Conservation (phyloP, 2,797 vertebrate species). For the Streptopelia turtur region DNA sequence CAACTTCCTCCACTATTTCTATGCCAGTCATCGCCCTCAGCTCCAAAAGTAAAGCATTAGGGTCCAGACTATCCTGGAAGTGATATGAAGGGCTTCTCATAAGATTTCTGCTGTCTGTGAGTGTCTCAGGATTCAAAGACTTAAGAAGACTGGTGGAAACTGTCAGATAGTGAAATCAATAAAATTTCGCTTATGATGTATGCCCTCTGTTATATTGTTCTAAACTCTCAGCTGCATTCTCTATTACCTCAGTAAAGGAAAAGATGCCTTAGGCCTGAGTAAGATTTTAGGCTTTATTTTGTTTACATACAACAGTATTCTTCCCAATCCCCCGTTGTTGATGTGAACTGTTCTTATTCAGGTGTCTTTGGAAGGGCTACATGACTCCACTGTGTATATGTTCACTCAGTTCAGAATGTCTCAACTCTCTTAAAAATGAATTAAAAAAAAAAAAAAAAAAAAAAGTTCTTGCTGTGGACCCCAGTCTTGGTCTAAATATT, state of each 20-base stretch:
- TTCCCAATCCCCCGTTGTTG: neutral
- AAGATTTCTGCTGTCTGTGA: neutral
- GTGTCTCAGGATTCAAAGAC: neutral
- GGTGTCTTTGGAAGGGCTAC: neutral
- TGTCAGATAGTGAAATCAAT: neutral
- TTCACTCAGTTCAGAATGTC: neutral
- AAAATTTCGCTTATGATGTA: neutral
- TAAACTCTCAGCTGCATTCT: neutral
- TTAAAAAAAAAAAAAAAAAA: neutral
- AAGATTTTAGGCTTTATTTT: constrained; percentile 4
- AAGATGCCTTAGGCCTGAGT: neutral
- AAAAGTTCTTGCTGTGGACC: neutral
- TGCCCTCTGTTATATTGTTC: constrained; percentile 7
- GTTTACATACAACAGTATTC: neutral
- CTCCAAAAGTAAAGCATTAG: neutral
- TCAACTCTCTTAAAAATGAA: neutral
- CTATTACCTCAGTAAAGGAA: neutral
- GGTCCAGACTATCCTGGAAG: neutral
- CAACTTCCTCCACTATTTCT: neutral
- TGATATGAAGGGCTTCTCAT: neutral
- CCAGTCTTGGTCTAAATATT: neutral
- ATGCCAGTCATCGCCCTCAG: neutral
- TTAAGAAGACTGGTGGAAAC: neutral
- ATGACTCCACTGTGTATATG: neutral
- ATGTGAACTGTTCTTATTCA: neutral